Percentiles rank a stretch among this genome's conserved stretches.
Evolutionary conservation across 2,888 invertebrate species (phyloP).

Genomic region (Diabrotica balteata): DNA sequence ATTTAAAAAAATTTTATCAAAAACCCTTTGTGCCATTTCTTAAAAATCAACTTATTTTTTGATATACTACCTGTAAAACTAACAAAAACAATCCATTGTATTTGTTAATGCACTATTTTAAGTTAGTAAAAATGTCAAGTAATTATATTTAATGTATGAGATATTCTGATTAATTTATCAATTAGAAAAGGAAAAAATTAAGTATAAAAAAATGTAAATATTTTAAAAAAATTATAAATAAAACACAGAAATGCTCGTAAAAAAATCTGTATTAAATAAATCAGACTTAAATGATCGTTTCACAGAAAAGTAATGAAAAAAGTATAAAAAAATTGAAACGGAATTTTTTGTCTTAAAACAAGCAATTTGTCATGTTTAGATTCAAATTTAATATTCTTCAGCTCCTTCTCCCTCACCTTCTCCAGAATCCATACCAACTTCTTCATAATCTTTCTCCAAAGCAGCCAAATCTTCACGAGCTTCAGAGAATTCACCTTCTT

Average conservation of each 20-base stretch:
- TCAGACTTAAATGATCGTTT: slow-evolving; percentile 36
- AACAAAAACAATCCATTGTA: no score
- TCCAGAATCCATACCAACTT: slow-evolving; percentile 86
- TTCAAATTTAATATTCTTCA: slow-evolving; percentile 72
- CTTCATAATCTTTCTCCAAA: slow-evolving; percentile 87
- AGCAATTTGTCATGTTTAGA: neutral
- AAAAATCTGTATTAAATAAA: slow-evolving; percentile 36
- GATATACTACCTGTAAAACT: no score
- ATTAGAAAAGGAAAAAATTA: no score
- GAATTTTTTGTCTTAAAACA: neutral
- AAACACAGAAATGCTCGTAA: slow-evolving; percentile 33
- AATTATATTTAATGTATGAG: no score
- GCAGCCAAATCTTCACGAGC: slow-evolving; percentile 84
- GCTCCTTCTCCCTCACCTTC: slow-evolving; percentile 83
- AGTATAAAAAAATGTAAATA: no score
- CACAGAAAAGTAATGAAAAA: slow-evolving; percentile 18
- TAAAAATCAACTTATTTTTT: no score
- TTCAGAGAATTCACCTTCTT: slow-evolving; percentile 86
- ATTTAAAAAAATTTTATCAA: no score
- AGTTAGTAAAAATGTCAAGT: no score
- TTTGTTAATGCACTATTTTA: no score
- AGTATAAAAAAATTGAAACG: slow-evolving; percentile 21
- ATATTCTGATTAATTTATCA: no score
- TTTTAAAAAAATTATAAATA: slow-evolving; percentile 8
- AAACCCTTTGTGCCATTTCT: no score